These are phyloP conservation scores for Trypoxylon attenuatum DNA, from an alignment of 2,888 invertebrate genomes.

Conservation along the genomic window DNA sequence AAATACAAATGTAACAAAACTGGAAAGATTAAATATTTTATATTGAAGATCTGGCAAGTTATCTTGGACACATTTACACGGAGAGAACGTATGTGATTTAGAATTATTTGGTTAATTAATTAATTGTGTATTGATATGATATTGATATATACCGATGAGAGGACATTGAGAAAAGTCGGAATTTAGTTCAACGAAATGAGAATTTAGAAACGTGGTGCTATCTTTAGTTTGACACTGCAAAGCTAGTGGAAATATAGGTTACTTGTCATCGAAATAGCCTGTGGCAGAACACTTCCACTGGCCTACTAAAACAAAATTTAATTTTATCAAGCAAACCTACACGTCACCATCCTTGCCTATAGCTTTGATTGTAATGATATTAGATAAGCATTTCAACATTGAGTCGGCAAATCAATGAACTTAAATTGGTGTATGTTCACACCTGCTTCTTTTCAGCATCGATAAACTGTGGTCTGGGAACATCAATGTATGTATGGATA, in stretches of 20 bases:
- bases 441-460: no score
- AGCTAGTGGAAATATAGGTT: constrained; percentile 60
- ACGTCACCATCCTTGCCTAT: constrained; percentile 9
- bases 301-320: constrained; percentile 45
- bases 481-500: no score
- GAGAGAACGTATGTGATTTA: no score
- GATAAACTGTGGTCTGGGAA: no score
- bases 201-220: constrained; percentile 55
- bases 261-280: constrained; percentile 63
- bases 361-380: constrained; percentile 7
- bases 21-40: no score
- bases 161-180: constrained; percentile 31
- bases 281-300: constrained; percentile 51
- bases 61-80: no score
- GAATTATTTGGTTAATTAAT: no score
- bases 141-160: constrained; percentile 18
- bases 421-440: no score
- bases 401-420: no score
- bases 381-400: no score
- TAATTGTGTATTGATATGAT: neutral
- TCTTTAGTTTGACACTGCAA: constrained; percentile 59
- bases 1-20: no score
- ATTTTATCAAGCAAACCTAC: constrained; percentile 38
- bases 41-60: no score
- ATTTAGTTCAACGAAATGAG: constrained; percentile 57